phyloP scores from a whole-genome alignment of 1,140 invertebrate genomes.

The Kradibia gibbosae region DNA sequence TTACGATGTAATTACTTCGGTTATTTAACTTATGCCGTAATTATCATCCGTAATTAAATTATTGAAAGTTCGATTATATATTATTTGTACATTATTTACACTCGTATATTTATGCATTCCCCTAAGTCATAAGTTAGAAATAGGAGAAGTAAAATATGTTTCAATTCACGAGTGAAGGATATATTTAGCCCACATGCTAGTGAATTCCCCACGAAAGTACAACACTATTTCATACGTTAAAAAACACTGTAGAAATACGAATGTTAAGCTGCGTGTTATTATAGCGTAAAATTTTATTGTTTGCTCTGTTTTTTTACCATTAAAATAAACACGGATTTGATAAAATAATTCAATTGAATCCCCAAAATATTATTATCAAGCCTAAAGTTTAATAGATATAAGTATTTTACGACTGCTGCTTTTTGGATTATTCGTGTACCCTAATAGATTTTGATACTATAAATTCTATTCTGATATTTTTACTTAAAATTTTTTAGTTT shows the following conservation, averaged over 20 bases:
- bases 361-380: not conserved
- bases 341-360: slow-evolving; percentile 25
- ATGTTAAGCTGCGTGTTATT: slow-evolving; percentile 29
- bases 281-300: not conserved
- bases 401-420: not conserved
- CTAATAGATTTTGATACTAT: slow-evolving; percentile 25
- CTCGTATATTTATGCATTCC: slow-evolving; percentile 38
- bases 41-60: not conserved
- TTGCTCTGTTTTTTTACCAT: not conserved
- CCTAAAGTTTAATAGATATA: slow-evolving; percentile 1
- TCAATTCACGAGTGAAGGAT: slow-evolving; percentile 6
- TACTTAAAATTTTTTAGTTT: too few relatives aligned
- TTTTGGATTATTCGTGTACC: not conserved
- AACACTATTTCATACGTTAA: slow-evolving; percentile 34
- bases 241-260: not conserved
- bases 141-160: slow-evolving; percentile 45
- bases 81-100: not conserved
- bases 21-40: too few relatives aligned
- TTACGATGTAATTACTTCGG: too few relatives aligned
- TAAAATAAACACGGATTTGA: not conserved
- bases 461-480: slow-evolving; percentile 26
- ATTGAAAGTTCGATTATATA: slow-evolving; percentile 5
- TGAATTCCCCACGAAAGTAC: slow-evolving; percentile 34
- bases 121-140: slow-evolving; percentile 35
- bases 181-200: slow-evolving; percentile 40